Evolutionary conservation across 1,140 invertebrate genomes (phyloP), one percentile per base, ranked within the genome.

Genomic region (Acromyrmex heyeri): DNA sequence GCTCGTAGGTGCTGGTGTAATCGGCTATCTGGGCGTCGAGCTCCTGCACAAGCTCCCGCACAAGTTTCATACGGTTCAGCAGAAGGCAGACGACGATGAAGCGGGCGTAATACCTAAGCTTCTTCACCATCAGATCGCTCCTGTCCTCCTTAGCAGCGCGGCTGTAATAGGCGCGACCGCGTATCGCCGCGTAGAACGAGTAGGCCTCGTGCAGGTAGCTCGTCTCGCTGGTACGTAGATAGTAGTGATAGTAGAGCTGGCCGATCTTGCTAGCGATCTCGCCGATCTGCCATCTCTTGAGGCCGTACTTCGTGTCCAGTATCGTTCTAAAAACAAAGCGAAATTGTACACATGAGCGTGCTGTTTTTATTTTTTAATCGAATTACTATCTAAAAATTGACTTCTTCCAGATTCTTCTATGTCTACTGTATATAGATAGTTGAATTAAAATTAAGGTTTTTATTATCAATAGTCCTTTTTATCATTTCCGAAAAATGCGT

Each of bases 241-340:
- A 99, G 95, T 99, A 99, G 95, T 99, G 99, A 94, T 99, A 99
- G 95, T 99, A 99, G 24, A 99, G 97, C 95, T 99, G 99, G 87
- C 99, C 99, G 94, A 99, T 99, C 96, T 99, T 99, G 14, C 98
- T 99, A 16, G 99, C 99, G 87, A 99, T 99, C 96, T 99, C 99
- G 70, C 99, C 99, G 91, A 99, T 99, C 96, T 99, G 99, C 99
- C 99, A 99, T 89, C 99, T 95, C 92, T 99, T 99, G 87, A 99
- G 95, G 24, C 98, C 98, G 95, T 99, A 99, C 95, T 99, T 99
- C 87, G 97, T 97, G 95, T 99, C 99, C 77, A 99, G 95, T 88
- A 99, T 96, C 95, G 96, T 96, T 89, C 97, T 97, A 94, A 21
- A 96, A 96, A 91, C 91, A 86, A 88, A 48, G 18, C 24, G 55